phyloP scores from a whole-genome alignment of 2,113 vertebrate species.

The Hemicordylus capensis region DNA sequence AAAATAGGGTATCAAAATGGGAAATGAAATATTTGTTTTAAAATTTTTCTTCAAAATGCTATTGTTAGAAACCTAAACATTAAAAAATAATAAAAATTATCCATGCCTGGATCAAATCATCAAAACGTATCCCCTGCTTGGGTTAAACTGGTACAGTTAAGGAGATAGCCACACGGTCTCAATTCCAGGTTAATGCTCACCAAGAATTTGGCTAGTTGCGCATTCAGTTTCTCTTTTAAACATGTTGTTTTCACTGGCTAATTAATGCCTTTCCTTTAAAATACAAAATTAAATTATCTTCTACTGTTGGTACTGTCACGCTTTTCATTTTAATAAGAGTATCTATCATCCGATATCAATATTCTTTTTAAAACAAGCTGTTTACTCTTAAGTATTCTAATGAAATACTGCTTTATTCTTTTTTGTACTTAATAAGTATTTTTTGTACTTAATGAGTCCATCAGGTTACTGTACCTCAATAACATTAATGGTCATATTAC shows the following conservation, averaged over 20 bases:
- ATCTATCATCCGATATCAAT: slow-evolving; percentile 28
- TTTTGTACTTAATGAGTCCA: slow-evolving; percentile 42
- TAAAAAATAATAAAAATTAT: neutral
- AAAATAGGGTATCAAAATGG: neutral
- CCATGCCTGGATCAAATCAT: neutral
- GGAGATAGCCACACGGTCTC: slow-evolving; percentile 41
- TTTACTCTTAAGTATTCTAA: slow-evolving; percentile 34
- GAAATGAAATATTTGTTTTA: neutral
- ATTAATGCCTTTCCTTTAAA: slow-evolving; percentile 60
- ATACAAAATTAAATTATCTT: slow-evolving; percentile 57
- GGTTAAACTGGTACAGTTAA: neutral
- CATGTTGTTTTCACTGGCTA: slow-evolving; percentile 28
- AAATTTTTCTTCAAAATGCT: neutral
- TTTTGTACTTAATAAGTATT: slow-evolving; percentile 41
- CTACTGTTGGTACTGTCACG: slow-evolving; percentile 23
- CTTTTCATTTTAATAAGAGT: slow-evolving; percentile 51
- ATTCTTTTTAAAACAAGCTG: slow-evolving; percentile 21
- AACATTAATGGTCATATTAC: slow-evolving; percentile 36
- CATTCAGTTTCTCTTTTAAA: slow-evolving; percentile 54
- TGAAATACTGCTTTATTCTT: slow-evolving; percentile 46
- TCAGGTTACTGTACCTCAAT: slow-evolving; percentile 14
- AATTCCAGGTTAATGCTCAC: slow-evolving; percentile 48
- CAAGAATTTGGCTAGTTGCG: slow-evolving; percentile 47
- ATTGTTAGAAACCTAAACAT: neutral
- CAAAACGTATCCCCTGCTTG: neutral